Evolutionary conservation across 2,113 vertebrate species (phyloP), one percentile per base, ranked within the genome.

Genomic region (Athene cunicularia): DNA sequence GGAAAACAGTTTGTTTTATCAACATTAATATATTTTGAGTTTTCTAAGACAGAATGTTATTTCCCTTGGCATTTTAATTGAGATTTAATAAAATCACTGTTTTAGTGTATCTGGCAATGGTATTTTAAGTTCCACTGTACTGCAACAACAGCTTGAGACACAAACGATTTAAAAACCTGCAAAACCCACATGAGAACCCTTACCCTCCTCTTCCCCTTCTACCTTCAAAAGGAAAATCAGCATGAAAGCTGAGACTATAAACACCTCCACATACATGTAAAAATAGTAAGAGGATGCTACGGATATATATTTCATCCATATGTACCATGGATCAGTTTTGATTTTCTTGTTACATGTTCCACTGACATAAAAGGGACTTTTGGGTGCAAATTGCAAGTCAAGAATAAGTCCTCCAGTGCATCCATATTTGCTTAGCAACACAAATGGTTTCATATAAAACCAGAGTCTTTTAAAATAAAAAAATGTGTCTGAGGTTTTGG

Each of bases 11-110:
- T 91, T 39, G 2, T 90, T 88, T 94, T 93, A 93, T 79, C 80
- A 95, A 75, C 93, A 72, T 62, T 49, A 91, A 80, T 90, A 70
- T 79, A 88, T 91, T 88, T 90, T 74, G 66, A 90, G n/a, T 79
- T 88, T 92, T 77, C 52, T 45, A 73, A 73, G 49, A 67, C 19
- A 11, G 45, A 94, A 74, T 14, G 4, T 22, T 80, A 71, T 86
- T 93, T 96, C 59, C 70, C 52, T 75, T 5, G 17, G 70, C 64
- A 91, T 93, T 92, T 88, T 96, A 95, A 96, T 71, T 72, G 60
- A 73, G 52, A 59, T 63, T 95, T 85, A 50, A 55, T 47, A 58
- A 91, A 86, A 86, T 35, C 2, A 0, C 21, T 75, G 21, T 1
- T 89, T 72, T n/a, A 12, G 8, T 45, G 19, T 55, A 35, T 32